phyloP scores from a whole-genome alignment of 2,888 invertebrate species.

The Machimus atricapillus region DNA sequence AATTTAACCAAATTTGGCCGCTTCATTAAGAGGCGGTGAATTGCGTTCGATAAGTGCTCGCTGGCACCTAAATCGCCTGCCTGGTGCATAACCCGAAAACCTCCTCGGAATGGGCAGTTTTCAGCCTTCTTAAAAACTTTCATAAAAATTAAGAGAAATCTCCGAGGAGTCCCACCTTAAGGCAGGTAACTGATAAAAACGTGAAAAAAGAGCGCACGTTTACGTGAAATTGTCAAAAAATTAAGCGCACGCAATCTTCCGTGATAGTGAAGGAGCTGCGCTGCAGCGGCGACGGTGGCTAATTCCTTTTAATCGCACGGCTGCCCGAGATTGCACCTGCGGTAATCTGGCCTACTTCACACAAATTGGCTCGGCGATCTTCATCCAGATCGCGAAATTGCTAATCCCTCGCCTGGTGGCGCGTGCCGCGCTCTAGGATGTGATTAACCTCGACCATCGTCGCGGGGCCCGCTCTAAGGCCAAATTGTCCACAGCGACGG shows the following conservation, averaged over 20 bases:
- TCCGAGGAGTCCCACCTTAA: neutral
- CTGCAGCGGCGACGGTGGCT: neutral
- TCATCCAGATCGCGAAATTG: neutral
- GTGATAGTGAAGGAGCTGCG: neutral
- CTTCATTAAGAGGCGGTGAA: neutral
- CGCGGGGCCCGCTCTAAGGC: neutral
- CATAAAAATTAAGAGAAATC: constrained; percentile 5
- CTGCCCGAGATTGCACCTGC: constrained; percentile 10
- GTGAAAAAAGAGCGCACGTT: neutral
- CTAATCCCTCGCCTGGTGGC: neutral
- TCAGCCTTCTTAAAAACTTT: neutral
- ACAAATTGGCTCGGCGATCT: neutral
- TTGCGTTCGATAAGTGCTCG: neutral
- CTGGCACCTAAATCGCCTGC: neutral
- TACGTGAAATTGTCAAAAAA: constrained; percentile 18
- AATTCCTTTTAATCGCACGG: constrained; percentile 22
- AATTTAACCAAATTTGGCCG: neutral
- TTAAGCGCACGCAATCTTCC: constrained; percentile 25
- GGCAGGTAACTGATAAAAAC: neutral
- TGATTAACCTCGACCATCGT: neutral
- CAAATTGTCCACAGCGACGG: neutral
- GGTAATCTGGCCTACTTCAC: constrained; percentile 10
- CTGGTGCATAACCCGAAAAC: neutral
- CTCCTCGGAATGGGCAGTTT: neutral
- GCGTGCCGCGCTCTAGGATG: constrained; percentile 17